These are phyloP conservation scores for Eumacrocentrus americanus DNA, from an alignment of 2,888 invertebrate genomes.

Conservation along the genomic window DNA sequence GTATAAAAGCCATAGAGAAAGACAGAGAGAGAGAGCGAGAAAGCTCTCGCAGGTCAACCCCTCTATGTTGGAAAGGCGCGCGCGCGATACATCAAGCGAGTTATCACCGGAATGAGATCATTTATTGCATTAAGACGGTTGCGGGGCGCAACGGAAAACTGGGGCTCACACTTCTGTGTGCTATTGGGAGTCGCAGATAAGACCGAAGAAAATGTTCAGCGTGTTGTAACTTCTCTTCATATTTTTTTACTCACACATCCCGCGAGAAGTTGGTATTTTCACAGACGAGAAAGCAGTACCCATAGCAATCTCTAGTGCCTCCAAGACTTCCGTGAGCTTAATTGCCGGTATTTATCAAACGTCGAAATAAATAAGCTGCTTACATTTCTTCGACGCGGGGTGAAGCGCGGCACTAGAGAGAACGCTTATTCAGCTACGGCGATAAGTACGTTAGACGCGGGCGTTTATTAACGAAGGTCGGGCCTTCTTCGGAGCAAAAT, in stretches of 20 bases:
- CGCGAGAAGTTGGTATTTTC: slow-evolving; percentile 24
- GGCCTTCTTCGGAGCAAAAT: slow-evolving; percentile 4
- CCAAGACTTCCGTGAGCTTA: slow-evolving; percentile 44
- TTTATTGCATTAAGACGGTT: slow-evolving; percentile 52
- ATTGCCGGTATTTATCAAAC: slow-evolving; percentile 58
- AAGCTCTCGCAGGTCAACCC: slow-evolving; percentile 7
- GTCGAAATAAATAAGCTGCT: slow-evolving; percentile 56
- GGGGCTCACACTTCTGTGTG: slow-evolving; percentile 29
- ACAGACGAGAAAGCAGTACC: not conserved
- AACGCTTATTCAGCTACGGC: slow-evolving; percentile 47
- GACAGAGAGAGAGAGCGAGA: not conserved
- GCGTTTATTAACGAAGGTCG: slow-evolving; percentile 27
- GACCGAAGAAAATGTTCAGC: slow-evolving; percentile 38
- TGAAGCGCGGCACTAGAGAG: slow-evolving; percentile 31
- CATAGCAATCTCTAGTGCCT: slow-evolving; percentile 1
- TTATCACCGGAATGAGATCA: slow-evolving; percentile 56
- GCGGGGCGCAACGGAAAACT: slow-evolving; percentile 44
- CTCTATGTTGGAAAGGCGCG: slow-evolving; percentile 25
- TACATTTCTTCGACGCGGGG: slow-evolving; percentile 49
- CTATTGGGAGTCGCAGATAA: slow-evolving; percentile 55
- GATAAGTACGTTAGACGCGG: slow-evolving; percentile 46
- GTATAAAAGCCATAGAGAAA: no score
- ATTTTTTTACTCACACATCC: slow-evolving; percentile 9
- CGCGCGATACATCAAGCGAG: slow-evolving; percentile 53
- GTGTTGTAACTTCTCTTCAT: slow-evolving; percentile 18